Conservation (phyloP, 2,888 invertebrate genomes). For the Drosophila neonasuta region DNA sequence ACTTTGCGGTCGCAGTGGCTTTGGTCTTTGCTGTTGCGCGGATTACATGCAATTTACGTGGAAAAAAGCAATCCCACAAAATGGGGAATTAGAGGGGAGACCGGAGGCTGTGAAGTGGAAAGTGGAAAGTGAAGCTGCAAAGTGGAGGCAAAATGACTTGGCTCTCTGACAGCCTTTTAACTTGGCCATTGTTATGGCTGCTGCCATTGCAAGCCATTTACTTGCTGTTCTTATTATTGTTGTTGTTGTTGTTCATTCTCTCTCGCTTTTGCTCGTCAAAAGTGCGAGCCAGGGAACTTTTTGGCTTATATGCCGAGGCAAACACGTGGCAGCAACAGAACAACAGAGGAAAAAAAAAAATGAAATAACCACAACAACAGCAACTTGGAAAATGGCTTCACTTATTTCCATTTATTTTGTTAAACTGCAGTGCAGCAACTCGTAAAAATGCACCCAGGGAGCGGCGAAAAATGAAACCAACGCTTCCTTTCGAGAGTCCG, state of each 20-base stretch:
- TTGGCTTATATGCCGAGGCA: slow-evolving; percentile 28
- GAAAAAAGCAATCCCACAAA: slow-evolving; percentile 34
- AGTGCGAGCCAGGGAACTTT: slow-evolving; percentile 17
- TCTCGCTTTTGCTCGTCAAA: slow-evolving; percentile 26
- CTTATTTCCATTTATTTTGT: slow-evolving; percentile 21
- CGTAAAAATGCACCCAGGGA: slow-evolving; percentile 41
- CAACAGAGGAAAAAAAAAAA: not conserved
- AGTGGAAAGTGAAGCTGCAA: not conserved
- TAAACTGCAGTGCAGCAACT: slow-evolving; percentile 44
- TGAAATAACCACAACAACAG: slow-evolving; percentile 9
- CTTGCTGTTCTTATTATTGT: not conserved
- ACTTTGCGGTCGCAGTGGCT: slow-evolving; percentile 42
- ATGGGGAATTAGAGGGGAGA: slow-evolving; percentile 14
- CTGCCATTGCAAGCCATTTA: slow-evolving; percentile 14
- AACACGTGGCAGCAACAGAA: slow-evolving; percentile 25
- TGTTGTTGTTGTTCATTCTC: no score
- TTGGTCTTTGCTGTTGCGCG: slow-evolving; percentile 34
- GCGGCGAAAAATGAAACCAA: slow-evolving; percentile 23
- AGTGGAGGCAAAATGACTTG: slow-evolving; percentile 15
- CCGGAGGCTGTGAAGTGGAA: not conserved
- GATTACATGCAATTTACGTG: slow-evolving; percentile 68
- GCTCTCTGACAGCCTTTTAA: slow-evolving; percentile 29
- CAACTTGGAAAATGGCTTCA: slow-evolving; percentile 27
- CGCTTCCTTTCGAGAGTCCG: slow-evolving; percentile 2
- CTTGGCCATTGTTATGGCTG: slow-evolving; percentile 24